Evolutionary conservation across 2,888 invertebrate species (phyloP).

Genomic region (Agrenia bidenticulata): DNA sequence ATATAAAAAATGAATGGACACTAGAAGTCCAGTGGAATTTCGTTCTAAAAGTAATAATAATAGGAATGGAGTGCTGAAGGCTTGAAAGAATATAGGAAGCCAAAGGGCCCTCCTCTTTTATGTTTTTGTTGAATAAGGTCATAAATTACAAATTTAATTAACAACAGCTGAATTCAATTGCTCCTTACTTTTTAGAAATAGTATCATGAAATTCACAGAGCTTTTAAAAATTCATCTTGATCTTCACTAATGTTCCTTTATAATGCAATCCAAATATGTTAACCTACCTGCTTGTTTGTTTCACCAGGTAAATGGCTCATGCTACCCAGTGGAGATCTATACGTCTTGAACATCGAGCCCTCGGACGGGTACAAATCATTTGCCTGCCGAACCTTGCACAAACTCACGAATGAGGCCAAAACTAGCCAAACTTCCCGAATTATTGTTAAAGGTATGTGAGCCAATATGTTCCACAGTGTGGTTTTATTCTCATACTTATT

Average conservation of each 20-base stretch:
- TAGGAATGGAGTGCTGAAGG: no score
- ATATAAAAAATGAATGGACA: no score
- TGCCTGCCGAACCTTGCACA: slow-evolving; percentile 78
- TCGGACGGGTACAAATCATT: slow-evolving; percentile 77
- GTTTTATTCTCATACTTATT: no score
- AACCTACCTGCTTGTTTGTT: no score
- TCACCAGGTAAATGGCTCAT: slow-evolving; percentile 68
- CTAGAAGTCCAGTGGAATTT: no score
- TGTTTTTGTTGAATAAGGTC: not conserved
- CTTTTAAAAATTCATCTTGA: no score
- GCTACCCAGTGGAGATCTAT: slow-evolving; percentile 77
- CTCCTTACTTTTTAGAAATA: no score
- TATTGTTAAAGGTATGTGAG: slow-evolving; percentile 62
- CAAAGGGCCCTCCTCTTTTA: not conserved
- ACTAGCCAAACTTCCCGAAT: slow-evolving; percentile 70
- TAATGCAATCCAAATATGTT: no score
- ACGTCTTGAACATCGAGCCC: slow-evolving; percentile 75
- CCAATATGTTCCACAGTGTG: not conserved
- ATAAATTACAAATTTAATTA: slow-evolving; percentile 7
- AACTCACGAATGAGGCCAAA: slow-evolving; percentile 71
- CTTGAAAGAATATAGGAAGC: no score
- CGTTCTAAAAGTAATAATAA: no score
- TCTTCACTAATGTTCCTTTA: no score
- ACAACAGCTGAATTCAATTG: not conserved
- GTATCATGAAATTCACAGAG: no score